Percentiles rank a stretch among this genome's conserved stretches.
Conservation (phyloP, 2,888 invertebrate species). For the Nematopogon swammerdamellus region DNA sequence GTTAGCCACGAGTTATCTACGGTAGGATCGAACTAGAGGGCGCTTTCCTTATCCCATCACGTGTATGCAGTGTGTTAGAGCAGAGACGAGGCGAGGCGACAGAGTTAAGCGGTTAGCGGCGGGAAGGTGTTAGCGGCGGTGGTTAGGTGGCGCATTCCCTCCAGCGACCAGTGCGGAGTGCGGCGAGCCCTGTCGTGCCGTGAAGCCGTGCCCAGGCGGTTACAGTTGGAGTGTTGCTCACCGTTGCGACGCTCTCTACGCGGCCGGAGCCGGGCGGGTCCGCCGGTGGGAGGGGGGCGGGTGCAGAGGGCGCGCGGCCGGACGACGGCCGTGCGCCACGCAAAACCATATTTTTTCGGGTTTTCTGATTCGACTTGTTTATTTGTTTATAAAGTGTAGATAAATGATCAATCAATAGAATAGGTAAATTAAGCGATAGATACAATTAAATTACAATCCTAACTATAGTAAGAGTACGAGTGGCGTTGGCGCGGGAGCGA, state of each 20-base stretch:
- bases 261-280: constrained; percentile 34
- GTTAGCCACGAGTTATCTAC: constrained; percentile 22
- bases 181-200: constrained; percentile 44
- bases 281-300: constrained; percentile 34
- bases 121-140: constrained; percentile 37
- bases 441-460: constrained; percentile 27
- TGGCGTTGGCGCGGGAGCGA: constrained; percentile 40
- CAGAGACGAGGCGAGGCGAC: constrained; percentile 41
- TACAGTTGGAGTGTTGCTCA: constrained; percentile 48
- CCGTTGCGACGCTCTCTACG: constrained; percentile 40
- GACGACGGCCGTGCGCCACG: constrained; percentile 18
- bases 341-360: background rate
- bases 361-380: constrained; percentile 41
- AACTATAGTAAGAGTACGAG: constrained; percentile 45
- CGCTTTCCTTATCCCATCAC: constrained; percentile 77
- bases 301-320: constrained; percentile 23
- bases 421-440: constrained; percentile 55
- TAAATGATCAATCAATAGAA: constrained; percentile 50
- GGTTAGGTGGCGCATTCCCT: constrained; percentile 30
- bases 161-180: constrained; percentile 22
- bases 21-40: constrained; percentile 53
- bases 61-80: constrained; percentile 34
- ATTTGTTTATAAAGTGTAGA: constrained; percentile 43
- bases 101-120: constrained; percentile 42
- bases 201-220: constrained; percentile 49